A percentile compares a stretch with the other conserved stretches of the same genome.
Conservation (phyloP, 2,113 vertebrate genomes). For the Cepphus grylle region DNA sequence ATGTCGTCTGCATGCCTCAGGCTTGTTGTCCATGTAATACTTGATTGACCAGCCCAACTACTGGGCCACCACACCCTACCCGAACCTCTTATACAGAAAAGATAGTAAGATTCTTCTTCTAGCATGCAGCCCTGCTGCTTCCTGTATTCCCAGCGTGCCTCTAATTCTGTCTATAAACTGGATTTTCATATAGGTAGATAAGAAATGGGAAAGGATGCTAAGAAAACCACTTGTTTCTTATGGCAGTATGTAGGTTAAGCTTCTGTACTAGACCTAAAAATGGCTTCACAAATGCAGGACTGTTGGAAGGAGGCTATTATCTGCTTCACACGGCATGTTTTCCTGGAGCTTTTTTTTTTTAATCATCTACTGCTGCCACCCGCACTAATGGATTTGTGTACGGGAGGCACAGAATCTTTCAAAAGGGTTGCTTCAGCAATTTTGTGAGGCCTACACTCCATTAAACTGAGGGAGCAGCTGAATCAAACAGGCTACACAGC, state of each 20-base stretch:
- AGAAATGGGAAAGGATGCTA: neutral
- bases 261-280: neutral
- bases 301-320: neutral
- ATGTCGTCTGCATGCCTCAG: neutral
- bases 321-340: neutral
- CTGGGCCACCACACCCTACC: neutral
- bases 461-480: conserved; percentile 51
- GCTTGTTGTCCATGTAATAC: neutral
- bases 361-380: neutral
- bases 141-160: neutral
- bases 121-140: neutral
- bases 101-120: neutral
- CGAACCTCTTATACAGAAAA: neutral
- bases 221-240: neutral
- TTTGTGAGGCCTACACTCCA: conserved; percentile 49
- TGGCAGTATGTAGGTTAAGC: neutral
- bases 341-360: neutral
- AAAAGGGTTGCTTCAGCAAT: conserved; percentile 47
- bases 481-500: conserved; percentile 46
- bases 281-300: neutral
- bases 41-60: neutral
- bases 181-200: neutral
- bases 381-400: conserved; percentile 9
- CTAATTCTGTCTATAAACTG: neutral
- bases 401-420: conserved; percentile 28